phyloP scores from a whole-genome alignment of 2,113 vertebrate genomes.

The Anolis carolinensis region DNA sequence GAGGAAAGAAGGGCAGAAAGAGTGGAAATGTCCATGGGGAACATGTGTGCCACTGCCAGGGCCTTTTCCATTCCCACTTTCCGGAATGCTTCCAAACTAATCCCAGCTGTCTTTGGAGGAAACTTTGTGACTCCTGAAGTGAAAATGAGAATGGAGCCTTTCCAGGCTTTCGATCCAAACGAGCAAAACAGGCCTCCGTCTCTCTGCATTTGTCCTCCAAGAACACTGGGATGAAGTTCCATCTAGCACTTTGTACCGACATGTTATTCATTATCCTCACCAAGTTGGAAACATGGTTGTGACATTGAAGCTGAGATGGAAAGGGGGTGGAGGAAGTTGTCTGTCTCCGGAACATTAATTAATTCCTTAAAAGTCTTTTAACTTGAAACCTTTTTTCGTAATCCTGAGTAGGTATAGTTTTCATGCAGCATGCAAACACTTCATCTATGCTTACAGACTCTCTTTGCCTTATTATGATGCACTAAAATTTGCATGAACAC shows the following conservation, averaged over 20 bases:
- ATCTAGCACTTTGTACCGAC: background rate
- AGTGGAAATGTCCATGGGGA: background rate
- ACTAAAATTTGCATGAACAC: background rate
- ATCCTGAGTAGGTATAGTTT: too few species aligned
- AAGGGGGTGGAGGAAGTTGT: background rate
- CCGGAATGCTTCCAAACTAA: constrained; percentile 13
- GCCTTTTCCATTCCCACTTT: background rate
- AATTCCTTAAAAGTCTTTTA: background rate
- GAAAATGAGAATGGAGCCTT: background rate
- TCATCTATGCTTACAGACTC: too few species aligned
- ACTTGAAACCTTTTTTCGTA: background rate
- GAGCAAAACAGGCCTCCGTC: constrained; percentile 10
- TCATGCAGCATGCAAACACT: background rate
- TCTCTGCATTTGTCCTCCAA: too few species aligned
- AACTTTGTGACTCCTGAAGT: background rate
- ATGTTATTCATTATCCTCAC: background rate
- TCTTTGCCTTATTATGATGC: background rate
- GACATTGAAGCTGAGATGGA: background rate
- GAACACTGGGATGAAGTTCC: background rate
- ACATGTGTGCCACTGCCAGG: background rate
- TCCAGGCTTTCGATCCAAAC: constrained; percentile 10
- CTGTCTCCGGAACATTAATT: background rate
- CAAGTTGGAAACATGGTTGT: background rate
- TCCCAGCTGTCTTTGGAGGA: constrained; percentile 26
- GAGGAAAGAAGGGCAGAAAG: background rate